Evolutionary conservation across 2,113 vertebrate species (phyloP).

Genomic region (Callithrix jacchus): DNA sequence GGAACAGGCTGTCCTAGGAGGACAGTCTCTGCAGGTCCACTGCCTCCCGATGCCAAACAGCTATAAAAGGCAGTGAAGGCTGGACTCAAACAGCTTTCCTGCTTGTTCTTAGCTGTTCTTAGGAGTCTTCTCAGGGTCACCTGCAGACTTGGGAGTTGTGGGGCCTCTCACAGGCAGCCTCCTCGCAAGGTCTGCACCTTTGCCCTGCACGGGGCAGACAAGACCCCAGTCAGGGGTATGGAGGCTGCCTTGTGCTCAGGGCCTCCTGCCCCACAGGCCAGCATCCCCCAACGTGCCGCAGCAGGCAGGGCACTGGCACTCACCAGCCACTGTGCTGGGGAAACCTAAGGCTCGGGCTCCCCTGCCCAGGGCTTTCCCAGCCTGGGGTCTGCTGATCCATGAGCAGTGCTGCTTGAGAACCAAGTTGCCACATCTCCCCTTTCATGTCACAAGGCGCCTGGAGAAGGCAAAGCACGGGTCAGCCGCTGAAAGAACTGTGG

Average conservation of each 20-base stretch:
- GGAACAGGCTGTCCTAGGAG: rapidly evolving
- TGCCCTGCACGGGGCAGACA: no score
- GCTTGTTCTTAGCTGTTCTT: neutral
- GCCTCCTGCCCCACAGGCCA: neutral
- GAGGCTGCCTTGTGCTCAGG: neutral
- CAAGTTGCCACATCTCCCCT: neutral
- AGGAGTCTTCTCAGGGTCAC: neutral
- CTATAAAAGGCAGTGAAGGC: neutral
- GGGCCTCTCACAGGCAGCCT: neutral
- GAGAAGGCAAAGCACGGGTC: neutral
- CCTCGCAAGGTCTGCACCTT: rapidly evolving
- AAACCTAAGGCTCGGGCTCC: neutral
- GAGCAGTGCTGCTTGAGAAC: neutral
- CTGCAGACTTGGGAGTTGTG: neutral
- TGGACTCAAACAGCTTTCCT: rapidly evolving
- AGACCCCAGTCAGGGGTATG: neutral
- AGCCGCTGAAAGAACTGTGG: neutral
- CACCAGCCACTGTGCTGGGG: neutral
- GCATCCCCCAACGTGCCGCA: rapidly evolving
- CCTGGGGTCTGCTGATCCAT: neutral
- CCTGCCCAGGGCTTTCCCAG: neutral
- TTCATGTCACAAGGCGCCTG: neutral
- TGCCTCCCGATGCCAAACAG: neutral
- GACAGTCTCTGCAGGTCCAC: rapidly evolving
- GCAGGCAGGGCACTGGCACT: neutral